Evolutionary conservation across 2,888 invertebrate genomes (phyloP), one percentile per base, ranked within the genome.

Genomic region (Cordilura impudica): DNA sequence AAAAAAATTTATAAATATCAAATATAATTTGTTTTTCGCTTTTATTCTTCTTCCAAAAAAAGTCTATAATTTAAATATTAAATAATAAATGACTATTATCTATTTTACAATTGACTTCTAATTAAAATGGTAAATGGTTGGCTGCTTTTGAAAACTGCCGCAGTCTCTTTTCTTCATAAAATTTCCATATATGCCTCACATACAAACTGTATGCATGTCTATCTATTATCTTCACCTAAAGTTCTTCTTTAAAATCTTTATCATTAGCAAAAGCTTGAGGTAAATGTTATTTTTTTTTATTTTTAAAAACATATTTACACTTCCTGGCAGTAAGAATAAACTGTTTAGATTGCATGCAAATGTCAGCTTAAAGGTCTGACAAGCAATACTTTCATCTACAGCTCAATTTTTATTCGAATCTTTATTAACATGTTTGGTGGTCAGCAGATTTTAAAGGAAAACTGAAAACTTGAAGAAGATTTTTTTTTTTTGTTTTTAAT

Each of bases 301-400:
- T 39, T 39, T 39, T 39, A n/a, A 10, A 10, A 35, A 39, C 31
- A 31, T 47, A 23, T 31, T 63, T 54, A 23, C 31, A 19, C 29
- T 73, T 58, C 65, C 58, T 56, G 56, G 72, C 65, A 65, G 23
- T 39, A 35, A 58, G 4, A 66, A 58, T 21, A 18, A 4, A 45
- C n/a, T n/a, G n/a, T n/a, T n/a, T n/a, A 4, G 29, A 49, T 19
- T 39, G n/a, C 35, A 39, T 39, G 35, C 35, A 12, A 43, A 51
- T 39, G 26, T 43, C 26, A 0, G 35, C 45, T 70, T 29, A 19
- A 60, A 70, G 26, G 29, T 70, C 29, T 70, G 14, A 29, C 12
- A 45, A 61, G 2, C 29, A 31, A 12, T 58, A n/a, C 4, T 19
- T 10, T 45, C 14, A 47, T 8, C 60, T 26, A 21, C 29, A 21